A percentile compares a stretch with the other conserved stretches of the same genome.
Evolutionary conservation across 2,888 invertebrate genomes (phyloP).

Genomic region (Drepanosiphum platanoidis): DNA sequence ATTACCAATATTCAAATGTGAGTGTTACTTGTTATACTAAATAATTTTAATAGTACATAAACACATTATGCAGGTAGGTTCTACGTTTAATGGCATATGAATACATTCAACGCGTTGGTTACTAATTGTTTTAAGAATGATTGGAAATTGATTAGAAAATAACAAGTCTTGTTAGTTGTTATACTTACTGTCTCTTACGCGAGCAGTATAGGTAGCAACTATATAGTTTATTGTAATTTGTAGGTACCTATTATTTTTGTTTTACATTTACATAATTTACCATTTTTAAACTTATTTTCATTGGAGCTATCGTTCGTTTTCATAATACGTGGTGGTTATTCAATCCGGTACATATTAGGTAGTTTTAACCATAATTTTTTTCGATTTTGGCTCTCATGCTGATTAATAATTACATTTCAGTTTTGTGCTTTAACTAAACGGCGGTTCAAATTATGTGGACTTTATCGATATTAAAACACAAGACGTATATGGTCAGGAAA

Average conservation of each 20-base stretch:
- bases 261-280: slow-evolving; percentile 21
- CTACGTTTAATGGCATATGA: too few species aligned
- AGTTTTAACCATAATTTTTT: not conserved
- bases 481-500: not conserved
- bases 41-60: too few species aligned
- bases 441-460: not conserved
- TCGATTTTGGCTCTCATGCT: not conserved
- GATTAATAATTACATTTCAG: not conserved
- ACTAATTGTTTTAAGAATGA: too few species aligned
- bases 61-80: too few species aligned
- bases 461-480: not conserved
- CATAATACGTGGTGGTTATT: not conserved
- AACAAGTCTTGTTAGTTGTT: too few species aligned
- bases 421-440: not conserved
- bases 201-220: too few species aligned
- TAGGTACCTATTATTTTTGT: not conserved
- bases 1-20: too few species aligned
- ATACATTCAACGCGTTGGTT: too few species aligned
- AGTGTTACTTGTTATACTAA: too few species aligned
- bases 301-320: not conserved
- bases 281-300: not conserved
- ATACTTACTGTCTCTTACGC: too few species aligned
- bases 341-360: not conserved
- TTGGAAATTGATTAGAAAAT: too few species aligned
- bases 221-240: too few species aligned